Evolutionary conservation across 2,888 invertebrate species (phyloP), one percentile per base, ranked within the genome.

Genomic region (Eretmocerus hayati): DNA sequence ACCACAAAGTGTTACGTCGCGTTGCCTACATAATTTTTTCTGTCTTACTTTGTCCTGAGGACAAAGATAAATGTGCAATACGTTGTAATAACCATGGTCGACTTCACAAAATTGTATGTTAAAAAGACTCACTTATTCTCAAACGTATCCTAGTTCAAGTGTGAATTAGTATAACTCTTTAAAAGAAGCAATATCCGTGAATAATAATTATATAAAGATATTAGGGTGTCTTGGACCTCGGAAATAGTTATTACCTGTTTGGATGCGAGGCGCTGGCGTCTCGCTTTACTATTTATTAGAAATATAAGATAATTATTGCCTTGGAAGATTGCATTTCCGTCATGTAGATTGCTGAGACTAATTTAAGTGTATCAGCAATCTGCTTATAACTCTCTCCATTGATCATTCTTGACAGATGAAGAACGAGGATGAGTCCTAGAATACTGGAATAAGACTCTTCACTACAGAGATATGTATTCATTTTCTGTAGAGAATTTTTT

Each of bases 181-280:
- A n/a, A n/a, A n/a, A n/a, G n/a, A n/a, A n/a, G n/a, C n/a, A n/a
- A n/a, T n/a, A n/a, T n/a, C n/a, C n/a, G n/a, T n/a, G n/a, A n/a
- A n/a, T n/a, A n/a, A n/a, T n/a, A n/a, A n/a, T n/a, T n/a, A n/a
- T 16, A 15, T 18, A 9, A 44, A 33, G 48, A 46, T 46, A 46
- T 52, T 52, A 51, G 50, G 48, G 50, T 54, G 54, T 51, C 49
- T 54, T 43, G 46, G 43, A 35, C 45, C 39, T 23, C 43, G 40
- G 18, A 40, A 40, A 48, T 33, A 48, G 31, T 42, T 46, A 51
- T 46, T 33, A 51, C 45, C 44, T 45, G 46, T 50, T 52, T 50
- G 37, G 48, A 50, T 42, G 51, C 42, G 51, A 52, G 56, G 55
- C 48, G 59, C 60, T 58, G 60, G 60, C 60, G 59, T 50, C 56